These are phyloP conservation scores for Heliocidaris tuberculata DNA, from an alignment of 35 echinoderm and acorn worm species.

Conservation along the genomic window DNA sequence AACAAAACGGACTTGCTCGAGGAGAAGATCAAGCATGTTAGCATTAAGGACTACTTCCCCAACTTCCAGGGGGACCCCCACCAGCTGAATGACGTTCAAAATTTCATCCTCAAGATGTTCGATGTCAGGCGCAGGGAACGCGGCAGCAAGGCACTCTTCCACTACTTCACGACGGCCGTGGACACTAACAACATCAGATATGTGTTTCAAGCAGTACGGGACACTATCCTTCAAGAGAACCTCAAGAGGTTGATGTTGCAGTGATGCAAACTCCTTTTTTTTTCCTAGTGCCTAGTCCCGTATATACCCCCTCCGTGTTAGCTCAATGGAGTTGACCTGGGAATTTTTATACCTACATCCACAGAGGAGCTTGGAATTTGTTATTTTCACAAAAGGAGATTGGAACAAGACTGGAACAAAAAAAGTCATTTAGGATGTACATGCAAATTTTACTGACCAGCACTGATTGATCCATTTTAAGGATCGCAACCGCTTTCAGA, in stretches of 20 bases:
- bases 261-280: conserved; percentile 23
- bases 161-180: conserved; percentile 97
- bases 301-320: neutral
- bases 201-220: conserved; percentile 94
- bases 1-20: conserved; percentile 98
- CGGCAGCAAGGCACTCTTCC: conserved; percentile 88
- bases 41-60: conserved; percentile 91
- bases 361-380: neutral
- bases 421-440: neutral
- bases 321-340: neutral
- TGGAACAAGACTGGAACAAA: neutral
- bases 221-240: conserved; percentile 94
- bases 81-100: conserved; percentile 68
- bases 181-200: conserved; percentile 95
- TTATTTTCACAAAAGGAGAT: neutral
- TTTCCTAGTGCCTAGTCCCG: conserved; percentile 46
- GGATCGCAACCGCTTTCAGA: neutral
- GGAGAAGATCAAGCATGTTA: conserved; percentile 79
- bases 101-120: conserved; percentile 97
- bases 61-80: conserved; percentile 78
- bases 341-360: neutral
- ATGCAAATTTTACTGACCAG: neutral
- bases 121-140: conserved; percentile 72
- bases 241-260: conserved; percentile 81
- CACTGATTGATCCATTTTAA: neutral